Evolutionary conservation across 2,113 vertebrate genomes (phyloP), one percentile per base, ranked within the genome.

Genomic region (Phylloscopus whistleri): DNA sequence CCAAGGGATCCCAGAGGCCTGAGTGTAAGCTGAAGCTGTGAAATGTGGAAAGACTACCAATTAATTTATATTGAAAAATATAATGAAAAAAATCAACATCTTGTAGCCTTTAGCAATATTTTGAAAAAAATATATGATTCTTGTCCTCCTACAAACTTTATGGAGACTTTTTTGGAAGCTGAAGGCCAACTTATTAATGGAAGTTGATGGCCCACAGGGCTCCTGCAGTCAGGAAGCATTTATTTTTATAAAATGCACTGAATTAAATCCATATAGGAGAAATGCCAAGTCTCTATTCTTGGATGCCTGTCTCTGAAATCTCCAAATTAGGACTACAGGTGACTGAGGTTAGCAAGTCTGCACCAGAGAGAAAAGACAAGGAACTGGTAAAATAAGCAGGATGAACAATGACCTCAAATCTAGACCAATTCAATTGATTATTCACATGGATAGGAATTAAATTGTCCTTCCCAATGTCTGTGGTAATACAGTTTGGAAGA

Each of bases 21-120:
- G 35, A 86, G n/a, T 59, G 18, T 28, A 64, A 94, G 24, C 39
- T 4, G 0, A 55, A 84, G 41, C 28, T 68, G 52, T 92, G 91
- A 91, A 91, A 81, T 76, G 2, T 79, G 41, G 23, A 56, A 72
- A 93, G 49, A 37, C 63, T 75, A 89, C 44, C 2, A 6, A 91
- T 84, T 55, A 67, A 81, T 91, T 80, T 82, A 56, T 69, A 60
- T n/a, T 41, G 16, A 55, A 67, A 94, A 90, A 93, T 94, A 81
- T 3, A 44, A 53, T 3, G 30, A 82, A 94, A 95, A 84, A 19
- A 53, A 49, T 64, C 66, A 72, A 44, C 27, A 48, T 37, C 44
- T 91, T 87, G 48, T 70, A 87, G 41, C 1, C 7, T 51, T 75
- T 14, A 72, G 26, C 10, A 52, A 20, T 43, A 60, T 79, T 91